phyloP scores from a whole-genome alignment of 2,113 vertebrate species.

The Myrmecophaga tridactyla region DNA sequence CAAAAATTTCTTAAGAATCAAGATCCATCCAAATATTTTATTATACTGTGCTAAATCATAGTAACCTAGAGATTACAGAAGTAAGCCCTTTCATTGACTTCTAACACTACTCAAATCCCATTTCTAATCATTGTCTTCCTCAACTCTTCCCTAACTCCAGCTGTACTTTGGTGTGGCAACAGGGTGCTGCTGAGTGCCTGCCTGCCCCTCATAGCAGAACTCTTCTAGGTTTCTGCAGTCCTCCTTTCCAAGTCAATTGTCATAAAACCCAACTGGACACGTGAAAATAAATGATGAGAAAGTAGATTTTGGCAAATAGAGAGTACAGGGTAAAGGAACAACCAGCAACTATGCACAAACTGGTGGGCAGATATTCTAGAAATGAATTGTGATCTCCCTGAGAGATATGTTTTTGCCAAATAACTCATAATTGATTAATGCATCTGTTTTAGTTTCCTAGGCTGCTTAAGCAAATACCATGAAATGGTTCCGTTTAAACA shows the following conservation, averaged over 20 bases:
- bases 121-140: background rate
- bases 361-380: background rate
- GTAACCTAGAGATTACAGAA: background rate
- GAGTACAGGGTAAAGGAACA: background rate
- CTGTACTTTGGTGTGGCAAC: background rate
- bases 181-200: background rate
- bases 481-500: too few species aligned
- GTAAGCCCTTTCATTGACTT: too few species aligned
- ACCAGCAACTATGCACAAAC: background rate
- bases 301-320: background rate
- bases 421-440: slow-evolving; percentile 3
- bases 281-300: background rate
- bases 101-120: background rate
- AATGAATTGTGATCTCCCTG: background rate
- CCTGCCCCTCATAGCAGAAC: background rate
- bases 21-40: background rate
- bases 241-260: background rate
- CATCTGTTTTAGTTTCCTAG: background rate
- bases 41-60: background rate
- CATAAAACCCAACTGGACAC: background rate
- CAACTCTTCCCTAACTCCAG: background rate
- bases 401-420: background rate
- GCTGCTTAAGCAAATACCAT: too few species aligned
- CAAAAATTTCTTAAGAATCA: background rate
- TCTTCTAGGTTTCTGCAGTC: background rate